These are phyloP conservation scores for Drosophila rhopaloa DNA, from an alignment of 1,140 invertebrate species.

Conservation along the genomic window DNA sequence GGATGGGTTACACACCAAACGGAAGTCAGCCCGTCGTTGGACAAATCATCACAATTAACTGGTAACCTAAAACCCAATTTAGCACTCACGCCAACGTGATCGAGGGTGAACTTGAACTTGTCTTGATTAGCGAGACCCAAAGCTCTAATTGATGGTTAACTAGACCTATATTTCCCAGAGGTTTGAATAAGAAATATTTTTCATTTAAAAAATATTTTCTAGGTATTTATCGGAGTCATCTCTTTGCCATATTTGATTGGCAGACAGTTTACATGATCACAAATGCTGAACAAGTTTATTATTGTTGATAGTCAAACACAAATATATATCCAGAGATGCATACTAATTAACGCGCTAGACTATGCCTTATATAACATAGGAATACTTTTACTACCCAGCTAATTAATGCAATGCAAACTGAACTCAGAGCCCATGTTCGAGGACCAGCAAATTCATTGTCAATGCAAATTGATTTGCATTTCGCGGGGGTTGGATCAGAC, in stretches of 20 bases:
- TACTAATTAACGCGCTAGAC: constrained; percentile 38
- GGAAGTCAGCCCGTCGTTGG: constrained; percentile 12
- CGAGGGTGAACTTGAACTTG: constrained; percentile 34
- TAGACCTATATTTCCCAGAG: not conserved
- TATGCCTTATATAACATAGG: constrained; percentile 40
- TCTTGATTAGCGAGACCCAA: constrained; percentile 16
- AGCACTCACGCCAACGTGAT: constrained; percentile 9
- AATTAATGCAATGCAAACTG: constrained; percentile 55
- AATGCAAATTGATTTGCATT: constrained; percentile 59
- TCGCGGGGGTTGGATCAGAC: constrained; percentile 3
- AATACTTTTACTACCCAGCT: constrained; percentile 29
- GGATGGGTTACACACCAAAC: constrained; percentile 24
- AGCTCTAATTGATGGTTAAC: constrained; percentile 19
- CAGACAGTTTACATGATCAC: constrained; percentile 47
- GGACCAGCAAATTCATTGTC: constrained; percentile 46
- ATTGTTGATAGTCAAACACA: constrained; percentile 43
- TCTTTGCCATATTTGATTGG: constrained; percentile 34
- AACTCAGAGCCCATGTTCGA: constrained; percentile 28
- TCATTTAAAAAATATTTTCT: constrained; percentile 12
- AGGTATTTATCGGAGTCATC: constrained; percentile 9
- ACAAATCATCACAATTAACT: constrained; percentile 7
- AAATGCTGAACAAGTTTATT: constrained; percentile 38
- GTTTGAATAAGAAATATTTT: constrained; percentile 3
- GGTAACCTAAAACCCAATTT: constrained; percentile 12
- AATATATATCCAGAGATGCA: constrained; percentile 29